Base-by-base conservation (phyloP, 2,888 invertebrate genomes). In the Epsilonema sp. region DNA sequence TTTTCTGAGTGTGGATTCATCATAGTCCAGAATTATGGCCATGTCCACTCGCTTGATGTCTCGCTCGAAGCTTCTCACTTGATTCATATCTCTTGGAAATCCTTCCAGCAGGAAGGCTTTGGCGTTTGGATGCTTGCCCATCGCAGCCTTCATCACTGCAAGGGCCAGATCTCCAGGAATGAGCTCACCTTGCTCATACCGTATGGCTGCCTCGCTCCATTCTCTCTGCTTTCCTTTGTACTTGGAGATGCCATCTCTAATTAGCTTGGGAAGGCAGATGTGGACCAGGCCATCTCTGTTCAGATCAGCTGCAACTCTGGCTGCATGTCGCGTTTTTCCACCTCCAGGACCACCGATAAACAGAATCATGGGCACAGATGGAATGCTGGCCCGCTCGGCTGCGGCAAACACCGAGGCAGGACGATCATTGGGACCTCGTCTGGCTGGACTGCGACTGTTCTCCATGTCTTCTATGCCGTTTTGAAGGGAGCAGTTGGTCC, bases 331-430 rank as follows among this genome's bases (percentile, higher is more conserved):
- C 13, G 63, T 61, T 48, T 64, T 64, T 1, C 57, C 58, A 1
- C 61, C 62, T n/a, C 62, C 62, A 1, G 63, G 63, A 1, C 63
- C 63, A 60, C 61, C 62, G 56, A 62, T 62, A 45, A 63, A 62
- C 3, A 62, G 50, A 37, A 62, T 55, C 19, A 62, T 53, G 5
- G 62, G 62, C 8, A 62, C 61, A n/a, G 58, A 53, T 2, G 58
- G 57, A 23, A 62, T 58, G 26, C 52, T 46, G 2, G 59, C 61
- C 22, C 54, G 55, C 45, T 58, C 57, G 3, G 61, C 60, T 3
- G 22, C 2, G 16, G 21, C 16, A 21, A 42, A 22, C 8, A 22
- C 37, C 24, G 37, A 42, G 24, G 43, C 19, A 1, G 42, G 42
- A 5, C 42, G 47, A n/a, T n/a, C n/a, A n/a, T n/a, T n/a, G n/a